These are phyloP conservation scores for Antheraea yamamai DNA, from an alignment of 2,888 invertebrate genomes.

Conservation along the genomic window DNA sequence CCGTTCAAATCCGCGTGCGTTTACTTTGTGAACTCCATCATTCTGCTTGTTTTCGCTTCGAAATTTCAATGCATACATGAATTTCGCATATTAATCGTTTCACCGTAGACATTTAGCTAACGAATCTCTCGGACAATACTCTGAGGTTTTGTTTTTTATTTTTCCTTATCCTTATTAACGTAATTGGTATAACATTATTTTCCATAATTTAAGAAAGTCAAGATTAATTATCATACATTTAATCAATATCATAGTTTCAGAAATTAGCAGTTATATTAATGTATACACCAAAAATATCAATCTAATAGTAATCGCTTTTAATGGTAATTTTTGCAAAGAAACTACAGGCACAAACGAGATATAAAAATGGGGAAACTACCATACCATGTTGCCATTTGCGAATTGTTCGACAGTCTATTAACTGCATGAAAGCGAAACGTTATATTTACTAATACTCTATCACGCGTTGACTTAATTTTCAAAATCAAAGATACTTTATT, in stretches of 20 bases:
- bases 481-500: too few species aligned
- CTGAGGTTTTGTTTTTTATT: not conserved
- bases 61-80: not conserved
- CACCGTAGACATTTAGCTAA: not conserved
- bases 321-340: not conserved
- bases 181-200: not conserved
- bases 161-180: not conserved
- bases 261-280: not conserved
- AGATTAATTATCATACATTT: not conserved
- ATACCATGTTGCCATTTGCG: not conserved
- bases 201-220: not conserved
- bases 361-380: too few species aligned
- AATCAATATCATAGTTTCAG: not conserved
- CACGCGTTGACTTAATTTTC: too few species aligned
- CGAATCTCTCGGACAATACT: not conserved
- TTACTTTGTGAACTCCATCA: not conserved
- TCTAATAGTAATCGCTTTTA: too few species aligned
- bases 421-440: too few species aligned
- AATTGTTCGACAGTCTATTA: not conserved
- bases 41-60: not conserved
- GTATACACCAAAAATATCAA: too few species aligned
- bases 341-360: not conserved
- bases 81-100: not conserved
- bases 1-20: not conserved
- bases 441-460: too few species aligned